Conservation (phyloP, 2,797 vertebrate genomes). For the Acomys russatus region DNA sequence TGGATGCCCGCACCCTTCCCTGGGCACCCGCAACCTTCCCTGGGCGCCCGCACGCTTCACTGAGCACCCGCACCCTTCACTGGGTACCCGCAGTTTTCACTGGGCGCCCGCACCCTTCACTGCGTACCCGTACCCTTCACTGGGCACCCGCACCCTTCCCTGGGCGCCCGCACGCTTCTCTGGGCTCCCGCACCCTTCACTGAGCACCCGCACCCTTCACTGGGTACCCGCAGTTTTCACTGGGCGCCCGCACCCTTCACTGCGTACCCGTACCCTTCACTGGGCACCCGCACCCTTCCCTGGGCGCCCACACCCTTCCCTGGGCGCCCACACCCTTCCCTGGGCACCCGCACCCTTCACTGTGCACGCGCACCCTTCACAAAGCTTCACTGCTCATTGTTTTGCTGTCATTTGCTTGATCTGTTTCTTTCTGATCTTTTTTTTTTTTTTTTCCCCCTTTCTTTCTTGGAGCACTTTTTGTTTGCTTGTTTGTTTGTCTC, state of each 20-base stretch:
- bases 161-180: not conserved
- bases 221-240: not conserved
- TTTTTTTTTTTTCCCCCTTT: too few relatives aligned
- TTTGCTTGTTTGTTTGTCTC: not conserved
- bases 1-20: too few relatives aligned
- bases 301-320: not conserved
- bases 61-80: too few relatives aligned
- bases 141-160: not conserved
- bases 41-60: too few relatives aligned
- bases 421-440: not conserved
- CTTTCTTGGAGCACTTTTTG: too few relatives aligned
- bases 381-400: not conserved
- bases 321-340: not conserved
- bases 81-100: not conserved
- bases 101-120: rapidly evolving
- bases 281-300: not conserved
- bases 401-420: slow-evolving; percentile 1
- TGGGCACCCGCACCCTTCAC: not conserved
- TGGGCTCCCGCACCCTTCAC: not conserved
- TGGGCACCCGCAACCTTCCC: too few relatives aligned
- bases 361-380: not conserved
- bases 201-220: not conserved
- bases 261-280: not conserved
- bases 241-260: not conserved
- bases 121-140: not conserved